A percentile compares a stretch with the other conserved stretches of the same genome.
phyloP scores from a whole-genome alignment of 1,140 invertebrate genomes.

The Bicyclus anynana region DNA sequence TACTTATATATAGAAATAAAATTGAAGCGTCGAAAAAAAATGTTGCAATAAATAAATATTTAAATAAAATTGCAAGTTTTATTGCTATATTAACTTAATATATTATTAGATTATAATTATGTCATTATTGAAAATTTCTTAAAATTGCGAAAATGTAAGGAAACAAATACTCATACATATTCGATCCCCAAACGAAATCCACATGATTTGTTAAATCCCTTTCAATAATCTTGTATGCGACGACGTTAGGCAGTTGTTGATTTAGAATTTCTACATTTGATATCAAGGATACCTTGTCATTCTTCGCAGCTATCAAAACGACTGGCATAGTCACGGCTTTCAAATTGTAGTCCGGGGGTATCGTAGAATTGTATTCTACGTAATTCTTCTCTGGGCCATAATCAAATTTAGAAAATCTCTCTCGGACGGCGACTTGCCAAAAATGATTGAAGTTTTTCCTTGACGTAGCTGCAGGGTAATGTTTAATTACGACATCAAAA shows the following conservation, averaged over 20 bases:
- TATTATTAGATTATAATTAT: too few species aligned
- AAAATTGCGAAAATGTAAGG: neutral
- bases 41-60: too few species aligned
- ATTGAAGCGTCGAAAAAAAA: too few species aligned
- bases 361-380: conserved; percentile 60
- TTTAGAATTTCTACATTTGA: conserved; percentile 76
- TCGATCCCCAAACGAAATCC: conserved; percentile 28
- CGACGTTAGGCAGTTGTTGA: conserved; percentile 63
- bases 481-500: neutral
- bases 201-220: conserved; percentile 31
- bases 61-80: too few species aligned
- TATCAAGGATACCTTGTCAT: conserved; percentile 77
- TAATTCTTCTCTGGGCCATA: conserved; percentile 72
- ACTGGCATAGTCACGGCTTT: conserved; percentile 75
- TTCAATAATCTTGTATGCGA: conserved; percentile 21
- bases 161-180: conserved; percentile 27
- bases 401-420: conserved; percentile 64
- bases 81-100: too few species aligned
- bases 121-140: neutral
- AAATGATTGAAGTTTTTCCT: conserved; percentile 82
- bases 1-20: too few species aligned
- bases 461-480: conserved; percentile 58
- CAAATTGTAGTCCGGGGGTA: conserved; percentile 77
- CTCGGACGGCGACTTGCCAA: conserved; percentile 70
- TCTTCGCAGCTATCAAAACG: conserved; percentile 77